These are phyloP conservation scores for Orbicella faveolata DNA, from an alignment of 64 coral and sea anemone species.

Conservation along the genomic window DNA sequence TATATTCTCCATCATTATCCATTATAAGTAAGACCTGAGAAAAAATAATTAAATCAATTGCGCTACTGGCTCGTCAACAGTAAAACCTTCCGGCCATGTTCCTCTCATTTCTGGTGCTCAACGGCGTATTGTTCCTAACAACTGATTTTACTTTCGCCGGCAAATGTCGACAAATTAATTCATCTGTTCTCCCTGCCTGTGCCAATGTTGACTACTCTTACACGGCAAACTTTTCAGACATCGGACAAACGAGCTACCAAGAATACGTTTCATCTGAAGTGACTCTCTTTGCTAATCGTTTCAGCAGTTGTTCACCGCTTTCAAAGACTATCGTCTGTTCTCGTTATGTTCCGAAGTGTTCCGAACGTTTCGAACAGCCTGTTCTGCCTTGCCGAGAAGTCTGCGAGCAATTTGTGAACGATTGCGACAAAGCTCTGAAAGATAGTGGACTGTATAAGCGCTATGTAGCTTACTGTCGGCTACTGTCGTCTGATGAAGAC, in stretches of 20 bases:
- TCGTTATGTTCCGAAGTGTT: constrained; percentile 41
- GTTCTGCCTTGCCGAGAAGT: constrained; percentile 47
- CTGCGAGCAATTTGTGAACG: constrained; percentile 38
- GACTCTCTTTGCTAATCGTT: background rate
- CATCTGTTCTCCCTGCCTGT: constrained; percentile 9
- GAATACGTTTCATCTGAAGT: constrained; percentile 12
- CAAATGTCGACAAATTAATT: constrained; percentile 31
- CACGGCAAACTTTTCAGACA: constrained; percentile 23
- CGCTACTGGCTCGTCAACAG: background rate
- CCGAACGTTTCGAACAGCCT: constrained; percentile 4
- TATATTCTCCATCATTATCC: background rate
- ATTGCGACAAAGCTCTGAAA: constrained; percentile 24
- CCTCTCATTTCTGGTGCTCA: background rate
- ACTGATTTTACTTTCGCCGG: background rate
- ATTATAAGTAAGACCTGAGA: background rate
- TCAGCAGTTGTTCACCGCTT: constrained; percentile 31
- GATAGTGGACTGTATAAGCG: background rate
- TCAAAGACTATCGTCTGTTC: constrained; percentile 20
- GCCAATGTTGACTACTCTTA: constrained; percentile 31
- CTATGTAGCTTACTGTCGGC: constrained; percentile 23
- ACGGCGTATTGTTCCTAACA: background rate
- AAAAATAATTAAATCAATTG: constrained; percentile 21
- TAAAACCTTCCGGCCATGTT: constrained; percentile 6
- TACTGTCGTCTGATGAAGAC: background rate
- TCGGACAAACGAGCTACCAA: constrained; percentile 20